These are phyloP conservation scores for Cichlasoma orientale DNA, from an alignment of 2,797 vertebrate species.

Conservation along the genomic window DNA sequence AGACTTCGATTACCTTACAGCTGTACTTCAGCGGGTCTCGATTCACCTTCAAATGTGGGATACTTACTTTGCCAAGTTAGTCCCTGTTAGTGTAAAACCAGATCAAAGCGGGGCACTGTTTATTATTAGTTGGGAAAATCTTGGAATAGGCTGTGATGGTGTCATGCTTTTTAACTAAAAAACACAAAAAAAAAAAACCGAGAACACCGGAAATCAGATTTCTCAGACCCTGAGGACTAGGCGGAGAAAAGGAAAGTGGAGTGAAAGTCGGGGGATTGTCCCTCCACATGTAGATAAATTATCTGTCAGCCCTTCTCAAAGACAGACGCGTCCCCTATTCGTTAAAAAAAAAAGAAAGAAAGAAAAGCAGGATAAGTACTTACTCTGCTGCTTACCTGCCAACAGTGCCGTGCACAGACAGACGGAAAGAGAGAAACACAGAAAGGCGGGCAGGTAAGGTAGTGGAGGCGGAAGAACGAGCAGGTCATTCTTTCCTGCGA, in stretches of 20 bases:
- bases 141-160: not conserved
- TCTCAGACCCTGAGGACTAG: not conserved
- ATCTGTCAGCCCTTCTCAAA: not conserved
- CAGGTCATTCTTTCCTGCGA: conserved; percentile 37
- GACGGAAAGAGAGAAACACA: not conserved
- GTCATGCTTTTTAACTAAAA: not conserved
- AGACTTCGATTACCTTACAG: not conserved
- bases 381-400: conserved; percentile 61
- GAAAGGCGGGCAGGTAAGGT: conserved; percentile 60
- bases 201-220: not conserved
- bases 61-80: not conserved
- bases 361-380: not conserved
- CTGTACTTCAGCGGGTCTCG: not conserved
- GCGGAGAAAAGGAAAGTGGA: not conserved
- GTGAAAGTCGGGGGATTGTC: not conserved
- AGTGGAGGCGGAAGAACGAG: conserved; percentile 78
- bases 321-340: conserved; percentile 13
- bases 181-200: not conserved
- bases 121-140: not conserved
- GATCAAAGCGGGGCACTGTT: not conserved
- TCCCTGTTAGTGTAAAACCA: not conserved
- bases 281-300: not conserved
- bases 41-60: not conserved
- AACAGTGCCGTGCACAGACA: not conserved
- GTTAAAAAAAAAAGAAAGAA: conserved; percentile 18